These are phyloP conservation scores for Rugalucina vietnamica DNA, from an alignment of 2,888 invertebrate genomes.

Conservation along the genomic window DNA sequence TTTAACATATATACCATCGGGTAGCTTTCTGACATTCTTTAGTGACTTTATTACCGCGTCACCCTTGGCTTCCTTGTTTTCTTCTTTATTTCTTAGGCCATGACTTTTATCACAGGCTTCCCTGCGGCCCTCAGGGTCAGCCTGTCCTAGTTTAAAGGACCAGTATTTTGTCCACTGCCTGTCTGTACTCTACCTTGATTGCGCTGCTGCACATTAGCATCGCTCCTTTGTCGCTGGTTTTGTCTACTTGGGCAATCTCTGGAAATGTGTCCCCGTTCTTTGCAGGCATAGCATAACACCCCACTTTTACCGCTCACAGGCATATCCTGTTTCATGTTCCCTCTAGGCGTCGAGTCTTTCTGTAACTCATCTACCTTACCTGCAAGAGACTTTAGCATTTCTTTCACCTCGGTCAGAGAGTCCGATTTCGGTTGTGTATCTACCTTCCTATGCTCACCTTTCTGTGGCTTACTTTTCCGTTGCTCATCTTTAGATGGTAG, in stretches of 20 bases:
- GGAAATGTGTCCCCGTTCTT: background rate
- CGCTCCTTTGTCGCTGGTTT: background rate
- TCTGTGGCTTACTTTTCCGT: background rate
- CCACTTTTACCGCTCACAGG: no score
- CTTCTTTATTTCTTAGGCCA: no score
- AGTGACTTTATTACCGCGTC: no score
- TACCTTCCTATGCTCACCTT: background rate
- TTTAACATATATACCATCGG: slow-evolving; percentile 10
- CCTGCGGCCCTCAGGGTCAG: slow-evolving; percentile 1
- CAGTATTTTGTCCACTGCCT: no score
- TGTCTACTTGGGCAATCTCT: background rate
- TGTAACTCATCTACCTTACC: background rate
- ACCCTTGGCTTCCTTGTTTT: no score
- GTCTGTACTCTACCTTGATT: no score
- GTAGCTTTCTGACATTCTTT: no score
- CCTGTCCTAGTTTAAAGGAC: slow-evolving; percentile 14
- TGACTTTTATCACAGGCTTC: background rate
- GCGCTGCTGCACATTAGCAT: background rate
- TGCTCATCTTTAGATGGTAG: no score
- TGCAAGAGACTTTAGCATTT: background rate
- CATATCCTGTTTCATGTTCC: no score
- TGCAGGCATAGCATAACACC: no score
- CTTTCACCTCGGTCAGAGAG: background rate
- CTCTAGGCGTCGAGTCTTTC: background rate
- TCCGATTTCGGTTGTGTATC: no score